Evolutionary conservation across 2,797 vertebrate genomes (phyloP).

Genomic region (Silurus aristotelis): DNA sequence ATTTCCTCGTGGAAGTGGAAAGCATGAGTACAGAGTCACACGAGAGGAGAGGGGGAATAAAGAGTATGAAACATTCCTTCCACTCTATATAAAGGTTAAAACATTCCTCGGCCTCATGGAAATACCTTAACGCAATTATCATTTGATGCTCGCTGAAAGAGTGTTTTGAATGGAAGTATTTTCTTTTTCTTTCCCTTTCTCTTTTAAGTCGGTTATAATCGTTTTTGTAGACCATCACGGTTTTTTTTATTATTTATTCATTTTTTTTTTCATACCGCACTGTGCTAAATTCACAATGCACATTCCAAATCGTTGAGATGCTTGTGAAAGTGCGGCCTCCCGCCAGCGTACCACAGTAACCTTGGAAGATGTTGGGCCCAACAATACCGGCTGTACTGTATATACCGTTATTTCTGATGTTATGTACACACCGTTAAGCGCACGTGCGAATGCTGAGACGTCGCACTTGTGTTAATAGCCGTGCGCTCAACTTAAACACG

Average conservation of each 20-base stretch:
- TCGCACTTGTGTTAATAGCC: neutral
- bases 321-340: constrained; percentile 55
- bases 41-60: neutral
- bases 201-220: neutral
- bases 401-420: neutral
- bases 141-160: constrained; percentile 34
- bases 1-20: constrained; percentile 16
- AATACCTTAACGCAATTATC: constrained; percentile 63
- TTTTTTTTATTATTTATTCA: too few relatives aligned
- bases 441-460: neutral
- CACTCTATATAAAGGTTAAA: constrained; percentile 20
- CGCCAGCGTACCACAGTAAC: constrained; percentile 57
- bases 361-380: constrained; percentile 62
- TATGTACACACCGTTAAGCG: too few relatives aligned
- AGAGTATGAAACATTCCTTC: constrained; percentile 13
- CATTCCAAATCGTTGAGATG: constrained; percentile 62
- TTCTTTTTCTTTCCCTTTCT: constrained; percentile 44
- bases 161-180: constrained; percentile 41
- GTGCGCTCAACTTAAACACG: neutral
- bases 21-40: neutral
- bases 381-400: constrained; percentile 52
- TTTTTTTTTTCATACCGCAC: constrained; percentile 60
- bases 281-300: constrained; percentile 60
- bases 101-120: constrained; percentile 58
- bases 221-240: constrained; percentile 57